Base-by-base conservation (phyloP, 2,888 invertebrate genomes). In the Amphipoea lucens region DNA sequence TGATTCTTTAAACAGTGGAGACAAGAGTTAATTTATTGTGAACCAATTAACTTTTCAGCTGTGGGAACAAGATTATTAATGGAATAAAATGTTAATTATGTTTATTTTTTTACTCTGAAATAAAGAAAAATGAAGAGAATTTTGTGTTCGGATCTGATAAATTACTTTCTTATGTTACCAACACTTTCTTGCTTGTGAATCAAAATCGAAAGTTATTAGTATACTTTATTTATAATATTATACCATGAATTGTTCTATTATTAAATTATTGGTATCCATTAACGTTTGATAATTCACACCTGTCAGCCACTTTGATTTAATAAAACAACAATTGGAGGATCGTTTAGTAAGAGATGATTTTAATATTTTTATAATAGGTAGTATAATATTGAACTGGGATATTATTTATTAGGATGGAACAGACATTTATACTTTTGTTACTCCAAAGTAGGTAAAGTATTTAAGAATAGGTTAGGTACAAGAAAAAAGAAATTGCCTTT, bases 221-320 rank as follows among this genome's bases (percentile, higher is more conserved):
- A 78, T 5, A 29, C 20, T 42, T 29, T 70, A 81, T 66, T 66
- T 78, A 70, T 70, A 84, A 79, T 51, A 70, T 70, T 79, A 79
- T 51, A 40, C 66, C n/a, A 54, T 65, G 42, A 17, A 84, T 23
- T 42, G 65, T 84, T 84, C 54, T 60, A 84, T 83, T 82, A 81
- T 45, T 72, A 81, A 68, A 62, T 48, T 36, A 70, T 71, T 81
- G 81, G 77, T 68, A 84, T 76, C 75, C 77, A 84, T 84, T 86
- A 83, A 74, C 86, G 67, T 36, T 54, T 74, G 82, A 85, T 79
- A 85, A 79, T 76, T 88, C 84, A 84, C 87, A 86, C 79, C 84
- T 86, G 76, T 72, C 81, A 82, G 79, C 75, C 42, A 73, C 51
- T 81, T 74, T 81, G 69, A 45, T 81, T 79, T 79, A 54, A 66